A percentile compares a stretch with the other conserved stretches of the same genome.
Conservation (phyloP, 2,888 invertebrate genomes). For the Eristalinus sepulchralis region DNA sequence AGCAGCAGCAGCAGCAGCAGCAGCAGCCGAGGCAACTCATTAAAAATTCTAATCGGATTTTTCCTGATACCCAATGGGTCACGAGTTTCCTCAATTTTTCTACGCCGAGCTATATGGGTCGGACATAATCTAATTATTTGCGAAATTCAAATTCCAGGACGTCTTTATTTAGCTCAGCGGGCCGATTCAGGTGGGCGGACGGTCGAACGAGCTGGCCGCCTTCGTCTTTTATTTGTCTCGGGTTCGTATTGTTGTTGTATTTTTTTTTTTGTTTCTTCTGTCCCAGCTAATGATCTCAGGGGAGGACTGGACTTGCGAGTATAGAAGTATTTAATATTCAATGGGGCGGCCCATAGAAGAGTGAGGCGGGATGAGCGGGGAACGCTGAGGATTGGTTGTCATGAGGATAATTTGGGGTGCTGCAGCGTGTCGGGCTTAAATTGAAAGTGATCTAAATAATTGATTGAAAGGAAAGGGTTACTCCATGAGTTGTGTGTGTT, state of each 20-base stretch:
- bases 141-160: conserved; percentile 57
- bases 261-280: not conserved
- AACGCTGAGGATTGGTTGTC: not conserved
- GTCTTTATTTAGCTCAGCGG: conserved; percentile 16
- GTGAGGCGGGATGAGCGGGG: not conserved
- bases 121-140: conserved; percentile 68
- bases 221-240: conserved; percentile 3
- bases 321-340: conserved; percentile 31
- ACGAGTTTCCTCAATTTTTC: conserved; percentile 46
- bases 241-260: not conserved
- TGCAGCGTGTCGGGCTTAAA: not conserved
- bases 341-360: not conserved
- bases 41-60: conserved; percentile 71
- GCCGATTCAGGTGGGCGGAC: not conserved
- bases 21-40: conserved; percentile 35
- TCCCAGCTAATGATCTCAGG: conserved; percentile 2
- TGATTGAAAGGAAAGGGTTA: conserved; percentile 1
- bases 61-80: conserved; percentile 49
- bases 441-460: not conserved
- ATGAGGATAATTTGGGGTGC: conserved; percentile 16
- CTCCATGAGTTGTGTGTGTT: not conserved
- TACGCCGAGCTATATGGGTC: conserved; percentile 30
- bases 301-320: not conserved
- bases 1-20: not conserved
- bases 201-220: conserved; percentile 13